A percentile compares a stretch with the other conserved stretches of the same genome.
phyloP scores from a whole-genome alignment of 2,888 invertebrate species.

The Eupsilia transversa region DNA sequence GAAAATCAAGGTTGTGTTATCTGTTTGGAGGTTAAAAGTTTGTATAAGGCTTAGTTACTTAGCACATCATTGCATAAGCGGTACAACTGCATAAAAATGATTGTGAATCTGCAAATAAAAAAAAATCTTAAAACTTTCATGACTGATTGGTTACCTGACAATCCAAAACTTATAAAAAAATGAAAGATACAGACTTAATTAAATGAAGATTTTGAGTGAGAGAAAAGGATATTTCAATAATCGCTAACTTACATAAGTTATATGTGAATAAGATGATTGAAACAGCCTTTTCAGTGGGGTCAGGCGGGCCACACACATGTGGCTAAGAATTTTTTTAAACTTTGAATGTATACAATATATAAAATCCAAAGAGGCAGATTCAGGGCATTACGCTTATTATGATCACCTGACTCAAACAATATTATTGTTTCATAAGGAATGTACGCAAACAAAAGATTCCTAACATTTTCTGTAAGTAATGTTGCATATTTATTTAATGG shows the following conservation, averaged over 20 bases:
- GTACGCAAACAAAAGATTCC: slow-evolving; percentile 1
- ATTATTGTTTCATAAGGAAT: background rate
- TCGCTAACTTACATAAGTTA: background rate
- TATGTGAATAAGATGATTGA: background rate
- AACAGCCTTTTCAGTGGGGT: background rate
- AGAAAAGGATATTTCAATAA: background rate
- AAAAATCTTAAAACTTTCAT: background rate
- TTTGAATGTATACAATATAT: background rate
- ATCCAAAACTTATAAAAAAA: background rate
- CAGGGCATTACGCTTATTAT: background rate
- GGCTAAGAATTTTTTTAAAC: background rate
- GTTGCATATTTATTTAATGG: background rate
- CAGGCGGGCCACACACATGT: no score
- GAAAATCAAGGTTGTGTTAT: slow-evolving; percentile 65
- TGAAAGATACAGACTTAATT: background rate
- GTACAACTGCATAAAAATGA: background rate
- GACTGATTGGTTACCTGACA: background rate
- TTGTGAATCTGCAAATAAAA: background rate
- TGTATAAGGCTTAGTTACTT: slow-evolving; percentile 34
- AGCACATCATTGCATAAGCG: slow-evolving; percentile 1
- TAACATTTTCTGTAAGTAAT: background rate
- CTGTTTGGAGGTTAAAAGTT: slow-evolving; percentile 32
- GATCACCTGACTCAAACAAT: background rate
- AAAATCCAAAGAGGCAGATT: background rate
- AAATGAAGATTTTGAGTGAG: background rate